Evolutionary conservation across 2,888 invertebrate species (phyloP).

Genomic region (Ariolimax columbianus): DNA sequence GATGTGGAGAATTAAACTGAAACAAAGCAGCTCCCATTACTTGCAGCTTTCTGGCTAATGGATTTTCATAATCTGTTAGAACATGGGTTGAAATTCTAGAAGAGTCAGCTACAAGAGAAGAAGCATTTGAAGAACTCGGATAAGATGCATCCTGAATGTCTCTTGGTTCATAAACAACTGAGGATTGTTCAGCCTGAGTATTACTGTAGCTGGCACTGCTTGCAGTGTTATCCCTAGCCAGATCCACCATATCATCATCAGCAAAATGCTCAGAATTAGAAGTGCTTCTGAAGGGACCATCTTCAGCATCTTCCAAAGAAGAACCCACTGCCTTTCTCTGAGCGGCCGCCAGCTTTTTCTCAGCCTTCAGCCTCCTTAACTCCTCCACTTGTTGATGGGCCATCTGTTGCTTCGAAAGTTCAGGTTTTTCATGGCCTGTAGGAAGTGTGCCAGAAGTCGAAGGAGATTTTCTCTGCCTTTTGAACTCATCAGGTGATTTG

Average conservation of each 20-base stretch:
- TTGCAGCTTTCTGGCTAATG: neutral
- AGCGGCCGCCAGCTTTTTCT: slow-evolving; percentile 43
- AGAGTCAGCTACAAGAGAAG: neutral
- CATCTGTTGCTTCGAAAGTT: slow-evolving; percentile 15
- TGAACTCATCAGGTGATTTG: slow-evolving; percentile 21
- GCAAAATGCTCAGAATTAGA: neutral
- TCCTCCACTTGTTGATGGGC: slow-evolving; percentile 51
- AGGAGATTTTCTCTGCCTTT: neutral
- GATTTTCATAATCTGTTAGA: neutral
- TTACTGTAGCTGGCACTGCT: neutral
- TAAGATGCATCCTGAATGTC: neutral
- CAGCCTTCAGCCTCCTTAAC: slow-evolving; percentile 40
- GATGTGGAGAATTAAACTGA: slow-evolving; percentile 23
- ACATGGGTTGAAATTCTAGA: neutral
- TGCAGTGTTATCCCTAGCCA: neutral
- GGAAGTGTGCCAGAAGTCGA: neutral
- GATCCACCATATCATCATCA: neutral
- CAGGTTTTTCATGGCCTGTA: neutral
- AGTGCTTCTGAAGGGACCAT: neutral
- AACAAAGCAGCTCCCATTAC: neutral
- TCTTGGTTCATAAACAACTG: neutral
- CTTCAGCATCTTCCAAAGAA: neutral
- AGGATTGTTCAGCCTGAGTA: neutral
- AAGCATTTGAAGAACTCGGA: neutral
- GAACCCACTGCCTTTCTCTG: slow-evolving; percentile 24